phyloP scores from a whole-genome alignment of 2,888 invertebrate species.

The Biston betularia region DNA sequence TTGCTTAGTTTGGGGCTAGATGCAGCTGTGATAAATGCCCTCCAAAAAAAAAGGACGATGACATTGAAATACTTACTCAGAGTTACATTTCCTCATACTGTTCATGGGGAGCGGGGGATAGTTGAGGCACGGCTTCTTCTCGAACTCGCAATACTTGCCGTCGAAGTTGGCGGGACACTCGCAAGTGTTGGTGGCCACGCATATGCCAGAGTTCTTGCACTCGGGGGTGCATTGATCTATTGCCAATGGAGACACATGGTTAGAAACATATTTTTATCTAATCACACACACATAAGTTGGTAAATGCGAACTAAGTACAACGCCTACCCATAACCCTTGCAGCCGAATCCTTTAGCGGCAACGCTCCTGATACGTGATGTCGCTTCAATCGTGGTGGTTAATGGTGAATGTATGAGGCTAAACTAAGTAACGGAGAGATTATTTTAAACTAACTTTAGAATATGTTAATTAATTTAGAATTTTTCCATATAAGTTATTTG shows the following conservation, averaged over 20 bases:
- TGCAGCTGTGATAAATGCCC: too few relatives aligned
- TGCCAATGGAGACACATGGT: not conserved
- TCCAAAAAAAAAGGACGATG: not conserved
- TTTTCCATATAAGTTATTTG: too few relatives aligned
- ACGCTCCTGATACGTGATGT: not conserved
- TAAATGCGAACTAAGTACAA: too few relatives aligned
- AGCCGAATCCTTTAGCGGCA: too few relatives aligned
- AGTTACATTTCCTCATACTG: conserved; percentile 86
- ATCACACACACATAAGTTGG: too few relatives aligned
- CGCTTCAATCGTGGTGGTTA: not conserved
- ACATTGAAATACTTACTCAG: conserved; percentile 84
- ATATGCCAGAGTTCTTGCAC: conserved; percentile 94
- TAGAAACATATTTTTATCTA: not conserved
- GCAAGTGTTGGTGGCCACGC: conserved; percentile 91
- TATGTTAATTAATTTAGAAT: too few relatives aligned
- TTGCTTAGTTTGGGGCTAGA: too few relatives aligned
- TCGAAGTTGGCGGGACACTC: conserved; percentile 90
- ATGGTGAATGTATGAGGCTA: too few relatives aligned
- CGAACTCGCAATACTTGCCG: conserved; percentile 91
- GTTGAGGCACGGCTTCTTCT: conserved; percentile 90
- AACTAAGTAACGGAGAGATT: too few relatives aligned
- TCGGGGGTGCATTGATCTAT: conserved; percentile 90
- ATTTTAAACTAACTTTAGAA: too few relatives aligned
- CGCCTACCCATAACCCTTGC: too few relatives aligned
- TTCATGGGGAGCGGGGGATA: conserved; percentile 89